Conservation (phyloP, 2,113 vertebrate genomes). For the Xenus cinereus region DNA sequence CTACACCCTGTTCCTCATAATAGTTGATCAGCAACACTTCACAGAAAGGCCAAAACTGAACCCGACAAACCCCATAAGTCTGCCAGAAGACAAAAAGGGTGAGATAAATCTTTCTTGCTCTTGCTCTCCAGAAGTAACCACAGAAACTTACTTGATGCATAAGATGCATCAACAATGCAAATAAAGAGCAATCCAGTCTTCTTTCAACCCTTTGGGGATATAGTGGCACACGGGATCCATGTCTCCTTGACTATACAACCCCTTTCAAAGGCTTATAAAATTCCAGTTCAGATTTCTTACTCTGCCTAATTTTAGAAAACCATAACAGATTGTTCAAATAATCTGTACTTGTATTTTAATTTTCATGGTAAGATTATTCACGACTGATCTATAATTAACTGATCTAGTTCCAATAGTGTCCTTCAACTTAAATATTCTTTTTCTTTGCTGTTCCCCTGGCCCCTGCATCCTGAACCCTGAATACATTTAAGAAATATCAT, state of each 20-base stretch:
- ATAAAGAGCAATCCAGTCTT: neutral
- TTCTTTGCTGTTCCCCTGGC: neutral
- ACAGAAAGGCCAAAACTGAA: neutral
- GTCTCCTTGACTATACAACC: neutral
- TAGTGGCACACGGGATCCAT: neutral
- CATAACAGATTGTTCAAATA: neutral
- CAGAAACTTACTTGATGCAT: neutral
- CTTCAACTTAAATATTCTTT: neutral
- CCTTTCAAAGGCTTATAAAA: neutral
- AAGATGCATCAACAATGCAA: neutral
- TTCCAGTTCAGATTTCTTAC: neutral
- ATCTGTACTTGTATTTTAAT: neutral
- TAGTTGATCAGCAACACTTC: neutral
- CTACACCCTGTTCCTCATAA: neutral
- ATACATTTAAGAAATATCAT: neutral
- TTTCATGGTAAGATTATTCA: neutral
- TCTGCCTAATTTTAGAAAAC: conserved; percentile 3
- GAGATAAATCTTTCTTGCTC: neutral
- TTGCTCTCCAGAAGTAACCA: neutral
- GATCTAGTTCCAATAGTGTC: neutral
- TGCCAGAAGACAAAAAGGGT: neutral
- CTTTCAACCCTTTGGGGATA: neutral
- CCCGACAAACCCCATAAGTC: neutral
- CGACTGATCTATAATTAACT: neutral
- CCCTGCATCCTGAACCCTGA: neutral